A percentile compares a stretch with the other conserved stretches of the same genome.
Evolutionary conservation across 2,113 vertebrate species (phyloP).

Genomic region (Halcyon malimbica): DNA sequence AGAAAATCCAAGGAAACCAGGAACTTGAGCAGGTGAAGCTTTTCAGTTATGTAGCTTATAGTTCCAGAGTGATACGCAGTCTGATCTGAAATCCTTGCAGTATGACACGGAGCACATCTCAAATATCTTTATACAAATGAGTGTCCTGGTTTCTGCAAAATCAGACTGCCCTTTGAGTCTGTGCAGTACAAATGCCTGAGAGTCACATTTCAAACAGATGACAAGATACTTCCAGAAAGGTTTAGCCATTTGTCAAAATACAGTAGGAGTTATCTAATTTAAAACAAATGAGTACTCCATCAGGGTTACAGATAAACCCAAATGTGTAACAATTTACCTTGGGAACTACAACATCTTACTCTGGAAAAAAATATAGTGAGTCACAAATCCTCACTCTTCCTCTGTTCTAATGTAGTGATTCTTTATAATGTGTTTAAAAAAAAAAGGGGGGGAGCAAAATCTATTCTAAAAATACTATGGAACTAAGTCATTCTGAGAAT

Average conservation of each 20-base stretch:
- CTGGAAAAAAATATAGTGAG: neutral
- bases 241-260: neutral
- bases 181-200: neutral
- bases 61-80: neutral
- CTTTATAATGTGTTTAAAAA: neutral
- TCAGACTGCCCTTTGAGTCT: neutral
- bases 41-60: neutral
- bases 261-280: neutral
- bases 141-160: neutral
- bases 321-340: neutral
- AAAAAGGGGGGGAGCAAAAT: fast-evolving
- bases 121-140: neutral
- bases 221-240: neutral
- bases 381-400: neutral
- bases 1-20: neutral
- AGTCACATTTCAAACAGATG: neutral
- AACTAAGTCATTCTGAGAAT: neutral
- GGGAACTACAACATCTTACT: neutral
- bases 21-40: neutral
- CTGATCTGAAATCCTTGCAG: neutral
- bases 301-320: neutral
- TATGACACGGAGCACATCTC: neutral
- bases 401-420: neutral
- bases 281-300: neutral
- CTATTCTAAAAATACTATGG: neutral